A percentile compares a stretch with the other conserved stretches of the same genome.
Evolutionary conservation across 2,888 invertebrate genomes (phyloP).

Genomic region (Mimachlamys varia): DNA sequence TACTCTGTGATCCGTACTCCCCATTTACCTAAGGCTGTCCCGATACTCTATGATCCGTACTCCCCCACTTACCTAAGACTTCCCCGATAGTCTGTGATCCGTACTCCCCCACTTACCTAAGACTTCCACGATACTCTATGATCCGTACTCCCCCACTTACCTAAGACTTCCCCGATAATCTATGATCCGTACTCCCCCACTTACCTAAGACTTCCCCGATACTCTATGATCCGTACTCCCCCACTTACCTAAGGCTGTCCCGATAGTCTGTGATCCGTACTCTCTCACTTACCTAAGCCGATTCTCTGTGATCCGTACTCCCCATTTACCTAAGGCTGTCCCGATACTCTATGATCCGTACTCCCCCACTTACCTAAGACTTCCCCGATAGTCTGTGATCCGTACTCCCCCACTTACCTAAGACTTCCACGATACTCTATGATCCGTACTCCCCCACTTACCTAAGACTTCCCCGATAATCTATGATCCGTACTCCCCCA

Average conservation of each 20-base stretch:
- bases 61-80: slow-evolving; percentile 68
- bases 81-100: slow-evolving; percentile 73
- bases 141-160: too few species aligned
- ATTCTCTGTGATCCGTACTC: too few species aligned
- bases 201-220: slow-evolving; percentile 75
- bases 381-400: slow-evolving; percentile 36
- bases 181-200: slow-evolving; percentile 35
- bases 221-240: slow-evolving; percentile 70
- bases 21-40: too few species aligned
- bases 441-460: slow-evolving; percentile 51
- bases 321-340: slow-evolving; percentile 70
- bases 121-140: slow-evolving; percentile 53
- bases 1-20: too few species aligned
- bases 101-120: slow-evolving; percentile 74
- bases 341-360: slow-evolving; percentile 72
- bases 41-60: too few species aligned
- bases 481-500: slow-evolving; percentile 73
- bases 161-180: too few species aligned
- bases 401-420: too few species aligned
- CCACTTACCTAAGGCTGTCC: slow-evolving; percentile 56
- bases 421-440: too few species aligned
- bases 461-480: slow-evolving; percentile 73
- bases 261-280: too few species aligned
- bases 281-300: too few species aligned
- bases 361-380: slow-evolving; percentile 75